Conservation (phyloP, 2,113 vertebrate species). For the Protobothrops flavoviridis region DNA sequence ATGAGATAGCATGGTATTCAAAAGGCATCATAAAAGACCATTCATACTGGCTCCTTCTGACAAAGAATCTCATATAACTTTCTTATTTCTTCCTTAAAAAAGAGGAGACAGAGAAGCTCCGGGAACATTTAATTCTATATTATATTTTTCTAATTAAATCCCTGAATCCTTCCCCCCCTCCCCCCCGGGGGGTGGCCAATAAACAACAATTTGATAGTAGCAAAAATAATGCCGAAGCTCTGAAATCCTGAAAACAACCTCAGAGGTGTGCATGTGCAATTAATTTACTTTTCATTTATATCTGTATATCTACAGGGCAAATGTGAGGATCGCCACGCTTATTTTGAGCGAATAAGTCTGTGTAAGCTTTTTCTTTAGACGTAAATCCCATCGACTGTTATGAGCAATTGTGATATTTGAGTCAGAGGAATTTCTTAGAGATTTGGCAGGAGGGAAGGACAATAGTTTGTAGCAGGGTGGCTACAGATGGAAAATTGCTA, state of each 20-base stretch:
- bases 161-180: constrained; percentile 56
- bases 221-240: constrained; percentile 28
- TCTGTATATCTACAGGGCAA: constrained; percentile 62
- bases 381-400: constrained; percentile 36
- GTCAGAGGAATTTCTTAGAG: constrained; percentile 30
- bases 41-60: constrained; percentile 43
- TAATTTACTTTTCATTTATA: constrained; percentile 65
- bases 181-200: constrained; percentile 44
- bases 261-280: constrained; percentile 41
- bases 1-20: constrained; percentile 55
- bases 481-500: constrained; percentile 7
- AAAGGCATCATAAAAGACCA: constrained; percentile 51
- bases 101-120: background rate
- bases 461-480: constrained; percentile 15
- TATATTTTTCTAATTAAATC: constrained; percentile 68
- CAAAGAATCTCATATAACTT: constrained; percentile 46
- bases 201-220: constrained; percentile 50
- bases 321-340: constrained; percentile 55
- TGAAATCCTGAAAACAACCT: constrained; percentile 61
- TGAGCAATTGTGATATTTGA: constrained; percentile 30
- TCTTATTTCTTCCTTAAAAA: constrained; percentile 37
- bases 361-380: constrained; percentile 52
- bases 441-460: background rate
- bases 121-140: constrained; percentile 65
- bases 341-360: constrained; percentile 51